Conservation (phyloP, 2,113 vertebrate species). For the Indicator indicator region DNA sequence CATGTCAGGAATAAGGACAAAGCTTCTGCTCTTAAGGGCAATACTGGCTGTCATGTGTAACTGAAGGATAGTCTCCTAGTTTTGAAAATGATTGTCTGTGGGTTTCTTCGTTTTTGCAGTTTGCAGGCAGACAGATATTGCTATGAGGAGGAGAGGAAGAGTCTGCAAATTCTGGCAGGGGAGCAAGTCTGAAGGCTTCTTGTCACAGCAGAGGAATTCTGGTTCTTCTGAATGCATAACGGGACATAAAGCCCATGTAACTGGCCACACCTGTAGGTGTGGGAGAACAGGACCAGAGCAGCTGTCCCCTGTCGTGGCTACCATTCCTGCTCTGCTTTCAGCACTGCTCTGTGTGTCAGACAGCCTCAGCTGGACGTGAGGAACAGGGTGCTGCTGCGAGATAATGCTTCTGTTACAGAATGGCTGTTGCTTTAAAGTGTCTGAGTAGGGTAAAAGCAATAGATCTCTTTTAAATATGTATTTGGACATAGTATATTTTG, state of each 20-base stretch:
- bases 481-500: not conserved
- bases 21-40: not conserved
- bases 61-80: not conserved
- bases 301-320: too few relatives aligned
- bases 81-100: not conserved
- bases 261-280: rapidly evolving
- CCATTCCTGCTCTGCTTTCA: not conserved
- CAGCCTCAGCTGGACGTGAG: rapidly evolving
- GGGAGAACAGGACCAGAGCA: not conserved
- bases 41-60: not conserved
- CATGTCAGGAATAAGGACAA: not conserved
- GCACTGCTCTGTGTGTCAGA: rapidly evolving
- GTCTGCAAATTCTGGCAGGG: not conserved
- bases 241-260: rapidly evolving
- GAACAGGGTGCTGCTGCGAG: not conserved
- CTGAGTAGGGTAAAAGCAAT: not conserved
- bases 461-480: not conserved
- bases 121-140: not conserved
- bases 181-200: not conserved
- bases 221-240: not conserved
- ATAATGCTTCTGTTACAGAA: rapidly evolving
- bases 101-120: not conserved
- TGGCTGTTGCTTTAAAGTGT: not conserved
- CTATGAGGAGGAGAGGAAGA: not conserved
- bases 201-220: rapidly evolving